Evolutionary conservation across 30 jellyfish, hydroid and myxozoan genomes (phyloP).

Genomic region (Hydra vulgaris): DNA sequence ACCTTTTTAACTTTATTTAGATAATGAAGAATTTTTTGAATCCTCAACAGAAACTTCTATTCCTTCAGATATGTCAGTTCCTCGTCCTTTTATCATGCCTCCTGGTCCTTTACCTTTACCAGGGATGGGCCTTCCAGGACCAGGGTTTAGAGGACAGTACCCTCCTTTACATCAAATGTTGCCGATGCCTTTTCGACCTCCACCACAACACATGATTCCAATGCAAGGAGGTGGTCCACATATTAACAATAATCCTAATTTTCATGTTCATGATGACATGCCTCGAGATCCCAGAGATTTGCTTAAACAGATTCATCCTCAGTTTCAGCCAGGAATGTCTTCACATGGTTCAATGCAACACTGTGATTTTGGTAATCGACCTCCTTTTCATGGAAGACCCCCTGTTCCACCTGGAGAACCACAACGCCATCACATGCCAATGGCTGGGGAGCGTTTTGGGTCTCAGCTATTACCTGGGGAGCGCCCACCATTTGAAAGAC

Average conservation of each 20-base stretch:
- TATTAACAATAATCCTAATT: background rate
- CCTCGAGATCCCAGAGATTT: constrained; percentile 9
- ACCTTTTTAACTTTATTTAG: background rate
- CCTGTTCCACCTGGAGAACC: constrained; percentile 15
- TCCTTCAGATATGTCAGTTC: background rate
- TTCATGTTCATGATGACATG: background rate
- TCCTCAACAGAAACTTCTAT: background rate
- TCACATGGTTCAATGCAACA: background rate
- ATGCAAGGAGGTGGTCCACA: background rate
- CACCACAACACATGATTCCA: background rate
- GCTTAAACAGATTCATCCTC: background rate
- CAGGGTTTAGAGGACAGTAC: background rate
- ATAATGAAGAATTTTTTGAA: background rate
- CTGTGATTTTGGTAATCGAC: background rate
- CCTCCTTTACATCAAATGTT: background rate
- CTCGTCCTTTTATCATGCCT: constrained; percentile 32
- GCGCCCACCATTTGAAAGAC: constrained; percentile 7
- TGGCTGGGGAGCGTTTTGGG: background rate
- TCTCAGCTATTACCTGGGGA: background rate
- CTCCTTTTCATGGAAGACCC: constrained; percentile 10
- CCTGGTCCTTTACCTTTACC: constrained; percentile 78
- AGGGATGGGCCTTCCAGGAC: constrained; percentile 2
- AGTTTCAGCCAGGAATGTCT: background rate
- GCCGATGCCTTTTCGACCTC: constrained; percentile 1
- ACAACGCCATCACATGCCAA: background rate